Conservation (phyloP, 2,113 vertebrate genomes). For the Triplophysa siluroides region DNA sequence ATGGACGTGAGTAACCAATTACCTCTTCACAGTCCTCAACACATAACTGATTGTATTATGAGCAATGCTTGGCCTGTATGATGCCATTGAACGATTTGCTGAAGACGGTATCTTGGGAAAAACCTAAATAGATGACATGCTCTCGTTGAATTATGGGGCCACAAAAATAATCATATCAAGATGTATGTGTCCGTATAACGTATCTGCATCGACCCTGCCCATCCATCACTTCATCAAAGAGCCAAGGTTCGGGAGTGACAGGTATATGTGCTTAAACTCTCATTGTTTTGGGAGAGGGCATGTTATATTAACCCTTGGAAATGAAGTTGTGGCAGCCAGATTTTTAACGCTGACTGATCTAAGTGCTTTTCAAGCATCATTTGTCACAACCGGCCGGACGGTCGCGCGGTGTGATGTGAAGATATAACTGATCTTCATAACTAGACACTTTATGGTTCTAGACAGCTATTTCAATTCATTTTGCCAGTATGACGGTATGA, state of each 20-base stretch:
- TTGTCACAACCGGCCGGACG: constrained; percentile 63
- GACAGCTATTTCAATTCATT: constrained; percentile 26
- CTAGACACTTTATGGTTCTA: constrained; percentile 15
- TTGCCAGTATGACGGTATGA: constrained; percentile 9
- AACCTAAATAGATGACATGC: constrained; percentile 35
- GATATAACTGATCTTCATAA: constrained; percentile 51
- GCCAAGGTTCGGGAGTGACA: constrained; percentile 55
- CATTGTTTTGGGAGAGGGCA: constrained; percentile 63
- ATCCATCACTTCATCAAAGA: constrained; percentile 59
- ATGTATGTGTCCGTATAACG: constrained; percentile 60
- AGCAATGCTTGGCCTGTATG: not conserved
- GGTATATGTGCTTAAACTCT: constrained; percentile 68
- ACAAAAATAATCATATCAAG: constrained; percentile 50
- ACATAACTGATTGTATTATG: constrained; percentile 16
- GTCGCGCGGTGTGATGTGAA: constrained; percentile 42
- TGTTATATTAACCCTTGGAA: constrained; percentile 72
- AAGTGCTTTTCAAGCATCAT: constrained; percentile 74
- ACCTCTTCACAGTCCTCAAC: constrained; percentile 2
- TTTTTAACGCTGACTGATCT: constrained; percentile 71
- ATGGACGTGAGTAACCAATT: not conserved
- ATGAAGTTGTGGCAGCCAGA: constrained; percentile 65
- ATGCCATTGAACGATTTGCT: constrained; percentile 21
- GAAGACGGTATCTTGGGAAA: constrained; percentile 9
- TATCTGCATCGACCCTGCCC: constrained; percentile 55
- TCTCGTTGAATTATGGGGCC: constrained; percentile 42